Evolutionary conservation across 2,113 vertebrate genomes (phyloP), one percentile per base, ranked within the genome.

Genomic region (Mesembrinibis cayennensis): DNA sequence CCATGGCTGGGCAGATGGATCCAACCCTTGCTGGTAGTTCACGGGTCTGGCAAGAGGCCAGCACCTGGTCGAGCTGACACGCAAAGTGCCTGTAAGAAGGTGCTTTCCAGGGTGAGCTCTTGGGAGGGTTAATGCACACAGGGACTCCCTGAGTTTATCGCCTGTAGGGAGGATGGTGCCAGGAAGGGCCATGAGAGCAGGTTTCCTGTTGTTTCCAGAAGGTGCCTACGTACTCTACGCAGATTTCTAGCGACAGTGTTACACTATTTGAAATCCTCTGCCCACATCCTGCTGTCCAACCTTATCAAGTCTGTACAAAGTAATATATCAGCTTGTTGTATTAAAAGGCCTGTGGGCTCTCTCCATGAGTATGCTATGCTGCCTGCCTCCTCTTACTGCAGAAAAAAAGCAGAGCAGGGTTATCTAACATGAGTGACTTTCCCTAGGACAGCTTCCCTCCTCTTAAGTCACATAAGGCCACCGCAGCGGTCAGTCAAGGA

Each of bases 221-320:
- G 13, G 40, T 0, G 2, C 22, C 26, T 25, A 55, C 16, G 38
- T 22, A 55, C 29, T 34, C 49, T 32, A 13, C 0, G 1, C 16
- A 53, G 34, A 66, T 55, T 66, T 42, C 58, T 38, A 42, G 25
- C 14, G n/a, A 74, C n/a, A 71, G 25, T 5, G 16, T 65, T 20
- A 55, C 21, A 45, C 38, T 67, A 18, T 32, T 56, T 34, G 62
- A 87, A 69, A 91, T 61, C 30, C 63, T 82, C 50, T 74, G 49
- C 18, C 32, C 36, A 44, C 26, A 13, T 82, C 36, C 29, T 76
- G 47, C 32, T 61, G 30, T 29, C 23, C 52, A 92, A 36, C 9
- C 9, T 63, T 42, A 62, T 10, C 42, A 82, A 82, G 42, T 34
- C 45, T 74, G 34, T 47, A 77, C 34, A 84, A 69, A 91, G 25